Conservation (phyloP, 2,113 vertebrate genomes). For the Macrotus californicus region DNA sequence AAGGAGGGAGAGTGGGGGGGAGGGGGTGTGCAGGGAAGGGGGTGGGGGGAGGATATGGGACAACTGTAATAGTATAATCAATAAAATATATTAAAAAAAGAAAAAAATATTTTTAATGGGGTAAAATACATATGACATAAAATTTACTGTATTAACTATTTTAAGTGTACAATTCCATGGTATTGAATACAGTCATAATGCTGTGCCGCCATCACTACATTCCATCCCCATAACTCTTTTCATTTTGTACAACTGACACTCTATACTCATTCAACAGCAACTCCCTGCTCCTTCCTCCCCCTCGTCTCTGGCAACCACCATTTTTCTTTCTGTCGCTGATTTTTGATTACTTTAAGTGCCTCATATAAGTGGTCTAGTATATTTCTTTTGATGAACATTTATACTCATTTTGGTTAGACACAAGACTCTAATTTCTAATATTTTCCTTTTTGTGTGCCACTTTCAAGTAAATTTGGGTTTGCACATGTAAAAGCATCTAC, state of each 20-base stretch:
- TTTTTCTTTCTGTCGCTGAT: neutral
- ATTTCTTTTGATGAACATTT: neutral
- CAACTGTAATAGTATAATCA: no score
- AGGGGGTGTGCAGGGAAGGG: no score
- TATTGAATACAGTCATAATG: neutral
- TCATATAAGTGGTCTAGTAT: neutral
- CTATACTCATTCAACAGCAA: neutral
- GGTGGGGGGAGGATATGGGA: no score
- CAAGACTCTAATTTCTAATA: neutral
- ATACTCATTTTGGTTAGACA: neutral
- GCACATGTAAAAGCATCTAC: neutral
- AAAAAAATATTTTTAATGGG: no score
- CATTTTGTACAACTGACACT: neutral
- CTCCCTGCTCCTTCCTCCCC: neutral
- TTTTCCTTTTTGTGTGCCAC: neutral
- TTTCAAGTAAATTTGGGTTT: conserved; percentile 1
- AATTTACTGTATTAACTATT: neutral
- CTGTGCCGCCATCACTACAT: neutral
- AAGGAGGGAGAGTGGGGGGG: no score
- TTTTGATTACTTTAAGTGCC: neutral
- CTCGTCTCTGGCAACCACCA: neutral
- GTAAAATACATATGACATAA: neutral
- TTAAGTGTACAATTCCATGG: neutral
- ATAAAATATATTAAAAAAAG: no score
- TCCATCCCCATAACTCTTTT: neutral